Evolutionary conservation across 2,113 vertebrate genomes (phyloP).

Genomic region (Chaetura pelagica): DNA sequence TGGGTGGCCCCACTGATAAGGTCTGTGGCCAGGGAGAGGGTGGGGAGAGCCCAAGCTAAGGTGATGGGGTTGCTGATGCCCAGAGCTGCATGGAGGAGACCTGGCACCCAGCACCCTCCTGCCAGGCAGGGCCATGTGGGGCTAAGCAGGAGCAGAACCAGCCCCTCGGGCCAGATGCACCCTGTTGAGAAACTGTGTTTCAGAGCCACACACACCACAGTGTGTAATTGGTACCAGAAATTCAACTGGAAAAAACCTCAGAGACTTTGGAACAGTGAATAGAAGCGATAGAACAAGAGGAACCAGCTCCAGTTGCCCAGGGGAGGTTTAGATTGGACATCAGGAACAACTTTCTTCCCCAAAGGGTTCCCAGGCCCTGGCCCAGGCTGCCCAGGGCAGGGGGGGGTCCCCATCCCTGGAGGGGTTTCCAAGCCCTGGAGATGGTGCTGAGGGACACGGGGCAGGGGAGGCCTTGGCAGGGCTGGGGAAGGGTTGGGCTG

Average conservation of each 20-base stretch:
- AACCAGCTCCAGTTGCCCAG: too few species aligned
- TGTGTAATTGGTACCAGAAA: background rate
- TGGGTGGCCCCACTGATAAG: background rate
- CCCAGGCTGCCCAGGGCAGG: too few species aligned
- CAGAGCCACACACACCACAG: background rate
- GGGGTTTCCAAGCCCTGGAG: too few species aligned
- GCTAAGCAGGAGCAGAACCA: background rate
- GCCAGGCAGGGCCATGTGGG: background rate
- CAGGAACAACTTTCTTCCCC: too few species aligned
- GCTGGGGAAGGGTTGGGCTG: too few species aligned
- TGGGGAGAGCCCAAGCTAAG: accelerated
- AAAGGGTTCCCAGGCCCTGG: too few species aligned
- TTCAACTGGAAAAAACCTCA: background rate
- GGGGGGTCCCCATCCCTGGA: too few species aligned
- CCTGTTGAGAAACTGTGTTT: accelerated
- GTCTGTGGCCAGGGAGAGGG: accelerated
- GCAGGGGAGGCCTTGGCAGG: too few species aligned
- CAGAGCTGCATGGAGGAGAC: background rate
- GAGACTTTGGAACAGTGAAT: background rate
- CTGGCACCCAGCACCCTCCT: background rate
- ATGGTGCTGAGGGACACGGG: too few species aligned
- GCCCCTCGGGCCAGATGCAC: background rate
- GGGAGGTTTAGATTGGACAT: too few species aligned
- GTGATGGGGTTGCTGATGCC: background rate
- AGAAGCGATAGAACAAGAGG: too few species aligned